Base-by-base conservation (phyloP, 1,140 invertebrate genomes). In the Asobara japonica region DNA sequence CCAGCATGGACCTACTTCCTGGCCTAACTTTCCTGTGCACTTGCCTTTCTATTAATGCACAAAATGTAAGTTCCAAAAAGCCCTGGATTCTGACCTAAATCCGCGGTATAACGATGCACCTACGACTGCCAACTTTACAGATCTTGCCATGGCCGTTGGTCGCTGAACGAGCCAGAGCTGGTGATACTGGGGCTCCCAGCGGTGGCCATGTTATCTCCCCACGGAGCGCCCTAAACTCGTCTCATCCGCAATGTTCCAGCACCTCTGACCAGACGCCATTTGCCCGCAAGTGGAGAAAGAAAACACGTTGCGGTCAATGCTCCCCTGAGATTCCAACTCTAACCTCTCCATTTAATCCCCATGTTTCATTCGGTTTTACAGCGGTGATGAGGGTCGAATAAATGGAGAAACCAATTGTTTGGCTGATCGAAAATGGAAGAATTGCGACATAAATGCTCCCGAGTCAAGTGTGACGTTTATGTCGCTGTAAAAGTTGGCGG, bases 121-220 rank as follows among this genome's bases (percentile, higher is more conserved):
- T n/a, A n/a, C n/a, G n/a, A n/a, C n/a, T n/a, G n/a, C n/a, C n/a
- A n/a, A n/a, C n/a, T n/a, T n/a, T n/a, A n/a, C n/a, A n/a, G n/a
- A n/a, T n/a, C n/a, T n/a, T n/a, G n/a, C n/a, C n/a, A n/a, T n/a
- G n/a, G n/a, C n/a, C 38, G 48, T 48, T 67, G 65, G 25, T 25
- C 8, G n/a, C 45, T 38, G 65, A 29, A 30, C 27, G 11, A 1
- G 27, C 45, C 22, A 48, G 65, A 67, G 22, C 11, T 30, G 22
- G 65, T 45, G 41, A 25, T 45, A 20, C 30, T 41, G n/a, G 25
- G 25, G 7, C 36, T 45, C 38, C 38, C 65, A 27, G 27, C 27
- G 38, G 41, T 45, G 25, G 38, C 65, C 48, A 67, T 67, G 38
- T 29, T 67, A 67, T 51, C 22, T 67, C 65, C 65, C 41, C n/a